Evolutionary conservation across 2,888 invertebrate species (phyloP).

Genomic region (Acronicta leporina): DNA sequence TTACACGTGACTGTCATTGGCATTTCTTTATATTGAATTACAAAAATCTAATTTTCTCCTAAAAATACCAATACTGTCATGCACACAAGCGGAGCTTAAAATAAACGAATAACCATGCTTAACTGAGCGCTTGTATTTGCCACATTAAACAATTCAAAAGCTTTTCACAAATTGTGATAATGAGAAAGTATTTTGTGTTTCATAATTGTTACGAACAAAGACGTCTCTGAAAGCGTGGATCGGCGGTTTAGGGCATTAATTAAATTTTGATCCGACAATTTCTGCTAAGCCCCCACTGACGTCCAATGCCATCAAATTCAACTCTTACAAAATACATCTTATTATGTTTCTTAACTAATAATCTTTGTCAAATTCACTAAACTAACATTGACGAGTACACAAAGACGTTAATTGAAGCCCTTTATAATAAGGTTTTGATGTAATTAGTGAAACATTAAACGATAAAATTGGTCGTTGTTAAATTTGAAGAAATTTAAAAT

Average conservation of each 20-base stretch:
- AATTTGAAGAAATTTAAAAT: slow-evolving; percentile 18
- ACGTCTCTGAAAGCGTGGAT: slow-evolving; percentile 33
- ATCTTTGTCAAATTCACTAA: slow-evolving; percentile 21
- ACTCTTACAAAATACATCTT: slow-evolving; percentile 20
- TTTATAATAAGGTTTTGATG: slow-evolving; percentile 18
- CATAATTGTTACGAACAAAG: slow-evolving; percentile 46
- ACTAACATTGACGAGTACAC: slow-evolving; percentile 14
- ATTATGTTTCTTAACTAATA: slow-evolving; percentile 9
- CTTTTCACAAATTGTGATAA: slow-evolving; percentile 41
- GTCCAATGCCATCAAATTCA: slow-evolving; percentile 14
- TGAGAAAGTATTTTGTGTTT: slow-evolving; percentile 52
- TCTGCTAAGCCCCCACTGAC: slow-evolving; percentile 18
- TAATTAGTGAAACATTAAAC: slow-evolving; percentile 29
- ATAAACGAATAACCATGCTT: slow-evolving; percentile 35
- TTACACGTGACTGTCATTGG: not conserved
- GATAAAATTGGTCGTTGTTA: slow-evolving; percentile 16
- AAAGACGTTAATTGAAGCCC: slow-evolving; percentile 18
- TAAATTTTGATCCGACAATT: slow-evolving; percentile 51
- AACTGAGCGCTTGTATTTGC: slow-evolving; percentile 28
- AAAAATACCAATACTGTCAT: slow-evolving; percentile 21
- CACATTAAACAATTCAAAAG: slow-evolving; percentile 37
- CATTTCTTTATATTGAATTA: slow-evolving; percentile 8
- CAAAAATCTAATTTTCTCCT: slow-evolving; percentile 17
- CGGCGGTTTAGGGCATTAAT: slow-evolving; percentile 45
- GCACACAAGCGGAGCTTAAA: slow-evolving; percentile 12